These are phyloP conservation scores for Myiotriccus ornatus DNA, from an alignment of 2,797 vertebrate species.

Conservation along the genomic window DNA sequence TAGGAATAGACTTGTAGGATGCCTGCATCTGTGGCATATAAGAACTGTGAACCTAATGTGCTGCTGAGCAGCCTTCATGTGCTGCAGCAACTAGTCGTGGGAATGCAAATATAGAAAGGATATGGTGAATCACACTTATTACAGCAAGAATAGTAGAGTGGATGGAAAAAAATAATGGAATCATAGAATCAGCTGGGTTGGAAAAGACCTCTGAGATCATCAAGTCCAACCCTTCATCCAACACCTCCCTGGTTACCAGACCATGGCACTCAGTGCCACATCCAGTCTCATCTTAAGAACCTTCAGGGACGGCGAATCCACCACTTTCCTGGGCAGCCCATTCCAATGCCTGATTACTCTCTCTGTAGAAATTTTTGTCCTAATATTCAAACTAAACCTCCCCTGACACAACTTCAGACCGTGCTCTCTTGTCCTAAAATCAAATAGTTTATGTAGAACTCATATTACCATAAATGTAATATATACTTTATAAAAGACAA, in stretches of 20 bases:
- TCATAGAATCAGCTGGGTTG: too few relatives aligned
- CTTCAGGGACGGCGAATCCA: too few relatives aligned
- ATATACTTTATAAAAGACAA: not conserved
- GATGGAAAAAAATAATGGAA: not conserved
- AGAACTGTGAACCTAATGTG: not conserved
- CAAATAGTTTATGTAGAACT: not conserved
- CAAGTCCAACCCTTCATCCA: too few relatives aligned
- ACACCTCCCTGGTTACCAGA: too few relatives aligned
- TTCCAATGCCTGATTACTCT: too few relatives aligned
- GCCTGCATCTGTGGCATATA: not conserved
- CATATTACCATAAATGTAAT: not conserved
- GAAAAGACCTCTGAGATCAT: too few relatives aligned
- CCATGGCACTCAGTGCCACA: too few relatives aligned
- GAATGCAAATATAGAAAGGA: not conserved
- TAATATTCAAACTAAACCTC: too few relatives aligned
- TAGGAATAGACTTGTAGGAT: not conserved
- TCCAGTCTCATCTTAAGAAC: too few relatives aligned
- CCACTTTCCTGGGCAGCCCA: too few relatives aligned
- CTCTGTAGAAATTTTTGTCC: too few relatives aligned
- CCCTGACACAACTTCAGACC: too few relatives aligned
- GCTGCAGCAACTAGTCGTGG: not conserved
- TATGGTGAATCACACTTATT: not conserved
- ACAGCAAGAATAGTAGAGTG: not conserved
- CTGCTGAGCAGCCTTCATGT: not conserved
- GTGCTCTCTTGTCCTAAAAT: not conserved